Conservation (phyloP, 2,888 invertebrate genomes). For the Smittia sp. region DNA sequence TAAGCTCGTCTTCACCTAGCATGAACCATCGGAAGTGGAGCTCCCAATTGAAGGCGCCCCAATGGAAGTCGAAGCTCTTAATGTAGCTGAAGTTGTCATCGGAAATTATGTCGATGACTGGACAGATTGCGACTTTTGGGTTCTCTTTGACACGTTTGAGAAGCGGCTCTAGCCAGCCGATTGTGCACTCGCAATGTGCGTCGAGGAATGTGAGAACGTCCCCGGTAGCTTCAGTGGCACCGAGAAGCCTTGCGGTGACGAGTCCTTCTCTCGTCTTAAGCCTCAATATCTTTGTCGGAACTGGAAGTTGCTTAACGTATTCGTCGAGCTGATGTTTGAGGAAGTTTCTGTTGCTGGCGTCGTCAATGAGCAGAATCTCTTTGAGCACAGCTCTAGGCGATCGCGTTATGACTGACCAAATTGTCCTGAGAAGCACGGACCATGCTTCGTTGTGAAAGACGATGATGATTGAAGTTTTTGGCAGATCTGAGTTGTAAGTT, state of each 20-base stretch:
- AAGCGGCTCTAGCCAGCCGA: conserved; percentile 76
- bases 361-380: conserved; percentile 87
- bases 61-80: conserved; percentile 91
- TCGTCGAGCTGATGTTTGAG: conserved; percentile 64
- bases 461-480: conserved; percentile 87
- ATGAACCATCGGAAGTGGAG: conserved; percentile 82
- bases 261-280: conserved; percentile 69
- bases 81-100: conserved; percentile 95
- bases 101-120: conserved; percentile 90
- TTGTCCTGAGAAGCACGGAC: conserved; percentile 92
- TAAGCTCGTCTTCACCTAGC: conserved; percentile 59
- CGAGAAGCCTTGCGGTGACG: conserved; percentile 77
- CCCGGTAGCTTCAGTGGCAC: conserved; percentile 69
- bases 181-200: conserved; percentile 92
- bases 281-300: conserved; percentile 65
- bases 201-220: conserved; percentile 87
- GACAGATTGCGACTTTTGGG: conserved; percentile 58
- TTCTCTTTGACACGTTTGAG: conserved; percentile 57
- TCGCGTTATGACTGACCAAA: conserved; percentile 88
- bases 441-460: conserved; percentile 99
- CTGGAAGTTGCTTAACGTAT: conserved; percentile 62
- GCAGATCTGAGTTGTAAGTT: conserved; percentile 63
- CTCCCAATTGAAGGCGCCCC: conserved; percentile 98
- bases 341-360: conserved; percentile 78
- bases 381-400: conserved; percentile 74